Evolutionary conservation across 2,888 invertebrate genomes (phyloP).

Genomic region (Xestia sexstrigata): DNA sequence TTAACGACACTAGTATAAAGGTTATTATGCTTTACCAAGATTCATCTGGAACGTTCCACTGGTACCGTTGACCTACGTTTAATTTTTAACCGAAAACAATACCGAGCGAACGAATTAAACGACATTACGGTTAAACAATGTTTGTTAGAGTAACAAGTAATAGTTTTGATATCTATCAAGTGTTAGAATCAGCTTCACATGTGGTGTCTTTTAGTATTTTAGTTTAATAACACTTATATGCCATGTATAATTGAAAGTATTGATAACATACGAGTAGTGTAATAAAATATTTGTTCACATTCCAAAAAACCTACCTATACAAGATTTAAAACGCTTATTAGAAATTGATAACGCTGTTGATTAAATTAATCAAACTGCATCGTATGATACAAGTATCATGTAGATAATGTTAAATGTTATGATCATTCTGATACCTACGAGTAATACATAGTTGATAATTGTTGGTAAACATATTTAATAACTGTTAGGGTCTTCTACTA

Average conservation of each 20-base stretch:
- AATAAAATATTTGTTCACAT: conserved; percentile 15
- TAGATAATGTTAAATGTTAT: neutral
- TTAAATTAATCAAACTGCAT: conserved; percentile 35
- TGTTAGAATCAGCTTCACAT: neutral
- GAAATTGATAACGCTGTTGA: conserved; percentile 31
- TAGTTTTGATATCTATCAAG: conserved; percentile 12
- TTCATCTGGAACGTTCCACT: neutral
- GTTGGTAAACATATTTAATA: conserved; percentile 33
- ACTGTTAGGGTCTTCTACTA: neutral
- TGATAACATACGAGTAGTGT: neutral
- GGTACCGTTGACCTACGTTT: neutral
- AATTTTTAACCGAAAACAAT: neutral
- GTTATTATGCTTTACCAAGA: neutral
- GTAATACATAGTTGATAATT: neutral
- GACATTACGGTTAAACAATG: neutral
- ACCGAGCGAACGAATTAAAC: neutral
- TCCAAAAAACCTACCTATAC: neutral
- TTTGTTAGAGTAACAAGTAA: neutral
- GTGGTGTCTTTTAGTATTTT: neutral
- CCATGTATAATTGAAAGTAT: conserved; percentile 1
- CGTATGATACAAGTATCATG: neutral
- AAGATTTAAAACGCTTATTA: neutral
- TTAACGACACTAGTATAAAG: neutral
- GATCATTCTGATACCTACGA: conserved; percentile 27
- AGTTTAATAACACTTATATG: conserved; percentile 15